A percentile compares a stretch with the other conserved stretches of the same genome.
phyloP scores from a whole-genome alignment of 2,888 invertebrate genomes.

The Netelia virgata region DNA sequence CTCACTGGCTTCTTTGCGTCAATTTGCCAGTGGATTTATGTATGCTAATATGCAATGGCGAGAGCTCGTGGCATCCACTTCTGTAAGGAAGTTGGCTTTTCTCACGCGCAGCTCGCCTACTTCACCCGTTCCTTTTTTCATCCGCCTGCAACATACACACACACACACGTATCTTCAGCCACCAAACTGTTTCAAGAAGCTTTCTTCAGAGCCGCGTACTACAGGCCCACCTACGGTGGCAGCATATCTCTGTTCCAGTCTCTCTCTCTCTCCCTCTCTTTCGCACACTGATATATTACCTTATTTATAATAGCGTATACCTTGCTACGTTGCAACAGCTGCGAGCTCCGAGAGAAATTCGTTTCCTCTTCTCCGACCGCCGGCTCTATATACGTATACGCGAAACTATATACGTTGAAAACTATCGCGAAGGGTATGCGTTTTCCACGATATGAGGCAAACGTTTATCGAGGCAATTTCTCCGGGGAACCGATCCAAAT shows the following conservation, averaged over 20 bases:
- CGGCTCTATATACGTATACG: conserved; percentile 7
- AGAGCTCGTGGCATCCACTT: conserved; percentile 29
- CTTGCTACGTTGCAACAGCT: conserved; percentile 54
- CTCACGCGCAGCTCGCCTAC: conserved; percentile 20
- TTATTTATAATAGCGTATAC: conserved; percentile 60
- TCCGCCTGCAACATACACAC: conserved; percentile 9
- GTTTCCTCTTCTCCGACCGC: conserved; percentile 46
- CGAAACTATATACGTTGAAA: conserved; percentile 20
- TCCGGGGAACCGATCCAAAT: conserved; percentile 46
- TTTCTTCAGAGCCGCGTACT: not conserved
- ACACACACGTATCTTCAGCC: not conserved
- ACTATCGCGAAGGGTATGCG: conserved; percentile 40
- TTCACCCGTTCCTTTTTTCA: conserved; percentile 35
- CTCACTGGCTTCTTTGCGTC: conserved; percentile 49
- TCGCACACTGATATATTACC: conserved; percentile 54
- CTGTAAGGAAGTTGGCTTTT: conserved; percentile 41
- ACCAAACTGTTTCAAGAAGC: conserved; percentile 19
- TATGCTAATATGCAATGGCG: conserved; percentile 60
- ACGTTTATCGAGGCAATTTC: conserved; percentile 63
- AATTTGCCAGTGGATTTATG: conserved; percentile 63
- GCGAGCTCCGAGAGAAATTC: conserved; percentile 50
- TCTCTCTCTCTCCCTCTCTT: conserved; percentile 1
- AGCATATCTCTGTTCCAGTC: not conserved
- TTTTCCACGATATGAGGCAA: conserved; percentile 34
- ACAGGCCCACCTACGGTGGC: not conserved